Evolutionary conservation across 2,888 invertebrate species (phyloP), one percentile per base, ranked within the genome.

Genomic region (Erynnis tages): DNA sequence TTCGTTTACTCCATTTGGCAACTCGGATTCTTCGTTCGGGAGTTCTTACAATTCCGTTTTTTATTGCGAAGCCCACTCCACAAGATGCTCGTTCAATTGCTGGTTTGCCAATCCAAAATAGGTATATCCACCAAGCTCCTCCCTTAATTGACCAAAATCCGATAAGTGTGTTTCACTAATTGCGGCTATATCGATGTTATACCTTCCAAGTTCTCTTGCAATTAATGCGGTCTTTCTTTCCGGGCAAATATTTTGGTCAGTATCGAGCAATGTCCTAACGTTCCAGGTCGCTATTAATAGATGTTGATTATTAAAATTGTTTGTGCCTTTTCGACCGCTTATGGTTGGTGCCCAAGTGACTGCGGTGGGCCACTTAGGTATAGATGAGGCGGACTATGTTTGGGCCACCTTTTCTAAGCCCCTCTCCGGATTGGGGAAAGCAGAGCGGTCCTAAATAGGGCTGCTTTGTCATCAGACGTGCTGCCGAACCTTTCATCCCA

Each of bases 1-100:
- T 11, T 58, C 58, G 32, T 43, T 54, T 13, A 58, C 21, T 5
- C 60, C 54, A 10, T 48, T 53, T 2, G 55, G 58, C 19, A 38
- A 4, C 19, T 60, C 57, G 5, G 10, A 6, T n/a, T n/a, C n/a
- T n/a, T n/a, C n/a, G n/a, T n/a, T n/a, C n/a, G 1, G 55, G 38
- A 14, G 17, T 16, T 23, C 34, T 30, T 3, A 50, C 54, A 2
- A 56, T 6, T 1, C 11, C 34, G 17, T 54, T 60, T 5, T 34
- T 25, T 13, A 35, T 16, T 0, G 25, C 46, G 7, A 46, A 46
- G 1, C 23, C 46, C 2, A 46, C 46, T 2, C 46, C 46, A 25
- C 34, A 19, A 4, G 14, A 11, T 5, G 46, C 35, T 47, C 35
- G 13, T 11, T 47, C 17, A 4, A 1, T 11, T 6, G 27, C 13